Base-by-base conservation (phyloP, 2,113 vertebrate species). In the Stercorarius parasiticus region DNA sequence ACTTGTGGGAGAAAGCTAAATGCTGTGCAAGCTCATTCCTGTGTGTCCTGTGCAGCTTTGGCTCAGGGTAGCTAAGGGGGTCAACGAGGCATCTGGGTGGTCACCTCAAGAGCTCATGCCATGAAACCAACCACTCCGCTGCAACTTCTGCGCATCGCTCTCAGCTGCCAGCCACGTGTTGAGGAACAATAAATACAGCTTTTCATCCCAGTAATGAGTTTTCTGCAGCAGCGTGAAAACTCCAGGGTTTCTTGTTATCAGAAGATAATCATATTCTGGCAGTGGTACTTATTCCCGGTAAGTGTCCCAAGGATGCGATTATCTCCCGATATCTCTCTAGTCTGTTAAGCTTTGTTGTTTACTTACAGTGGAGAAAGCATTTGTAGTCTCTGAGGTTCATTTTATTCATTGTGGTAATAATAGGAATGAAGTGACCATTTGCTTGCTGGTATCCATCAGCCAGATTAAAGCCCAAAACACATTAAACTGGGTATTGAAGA, bases 241-340 rank as follows among this genome's bases (percentile, higher is more conserved):
- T 74, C 86, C 92, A 16, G 92, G 95, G 73, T 71, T 96, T 67
- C 94, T 92, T 82, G 73, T 97, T 97, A 97, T 98, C 69, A 11
- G 95, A 80, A 96, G 93, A 95, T 91, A 96, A 97, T 97, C 89
- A 40, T 84, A 74, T 88, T 90, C 72, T 61, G 56, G 64, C 71
- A 21, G 69, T 7, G n/a, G 65, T 45, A 73, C 86, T 97, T 86
- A 95, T 36, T 82, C 89, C 42, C 5, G 4, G 79, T 74, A 53
- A 85, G 96, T 78, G 83, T 97, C 97, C 96, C 26, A 86, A 73
- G 93, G 95, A 96, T 81, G 95, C 30, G 96, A 96, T 98, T 97
- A 96, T 94, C 93, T 95, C 40, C 93, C 81, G 96, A 93, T 97
- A 82, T 79, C 82, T 74, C 84, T 82, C 47, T 66, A 96, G 79